These are phyloP conservation scores for Spea bombifrons DNA, from an alignment of 2,113 vertebrate species.

Conservation along the genomic window DNA sequence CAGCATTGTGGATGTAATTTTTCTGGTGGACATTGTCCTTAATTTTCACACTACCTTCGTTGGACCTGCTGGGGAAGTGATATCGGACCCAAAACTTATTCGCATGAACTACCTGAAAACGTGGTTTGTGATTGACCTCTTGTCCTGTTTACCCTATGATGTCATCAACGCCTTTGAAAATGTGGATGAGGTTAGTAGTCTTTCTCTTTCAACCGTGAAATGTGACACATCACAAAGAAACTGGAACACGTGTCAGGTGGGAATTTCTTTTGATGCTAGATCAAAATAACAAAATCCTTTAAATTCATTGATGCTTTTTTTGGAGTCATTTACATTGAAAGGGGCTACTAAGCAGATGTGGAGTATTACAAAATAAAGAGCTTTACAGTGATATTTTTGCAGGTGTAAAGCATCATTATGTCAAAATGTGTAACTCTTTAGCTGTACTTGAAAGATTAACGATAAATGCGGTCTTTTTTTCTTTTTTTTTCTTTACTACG, in stretches of 20 bases:
- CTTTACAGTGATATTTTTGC: not conserved
- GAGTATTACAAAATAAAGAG: not conserved
- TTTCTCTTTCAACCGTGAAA: constrained; percentile 1
- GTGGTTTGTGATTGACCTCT: constrained; percentile 96
- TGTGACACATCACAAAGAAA: not conserved
- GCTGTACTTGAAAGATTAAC: too few species aligned
- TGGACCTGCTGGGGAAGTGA: constrained; percentile 91
- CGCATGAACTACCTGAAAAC: constrained; percentile 98
- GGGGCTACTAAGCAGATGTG: not conserved
- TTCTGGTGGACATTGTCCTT: constrained; percentile 93
- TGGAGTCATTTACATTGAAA: not conserved
- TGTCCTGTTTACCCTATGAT: constrained; percentile 93
- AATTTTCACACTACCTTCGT: constrained; percentile 98
- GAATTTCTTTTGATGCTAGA: not conserved
- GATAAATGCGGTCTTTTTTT: too few species aligned
- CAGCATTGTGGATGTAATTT: constrained; percentile 96
- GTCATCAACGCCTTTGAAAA: constrained; percentile 98
- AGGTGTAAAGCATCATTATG: not conserved
- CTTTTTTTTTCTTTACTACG: too few species aligned
- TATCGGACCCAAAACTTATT: constrained; percentile 94
- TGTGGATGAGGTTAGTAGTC: constrained; percentile 90
- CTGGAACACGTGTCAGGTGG: not conserved
- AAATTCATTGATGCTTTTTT: not conserved
- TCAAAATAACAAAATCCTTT: not conserved
- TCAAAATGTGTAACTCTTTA: too few species aligned